Conservation (phyloP, 2,888 invertebrate genomes). For the Hirtodrosophila trivittata region DNA sequence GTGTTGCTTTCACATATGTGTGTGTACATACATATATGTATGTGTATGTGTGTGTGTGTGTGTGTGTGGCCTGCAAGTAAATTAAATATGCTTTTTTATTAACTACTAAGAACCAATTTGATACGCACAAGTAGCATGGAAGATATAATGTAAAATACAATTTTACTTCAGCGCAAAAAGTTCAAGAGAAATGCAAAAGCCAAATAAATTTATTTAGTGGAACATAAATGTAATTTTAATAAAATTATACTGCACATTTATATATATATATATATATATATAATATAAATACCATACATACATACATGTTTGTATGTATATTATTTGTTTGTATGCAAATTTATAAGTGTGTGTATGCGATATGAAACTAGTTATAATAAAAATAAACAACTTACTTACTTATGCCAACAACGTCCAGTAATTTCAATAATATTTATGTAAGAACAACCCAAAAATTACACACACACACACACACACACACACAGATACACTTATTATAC, state of each 20-base stretch:
- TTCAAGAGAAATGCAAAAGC: constrained; percentile 37
- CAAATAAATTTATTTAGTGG: constrained; percentile 75
- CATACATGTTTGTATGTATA: constrained; percentile 17
- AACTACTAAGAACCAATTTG: constrained; percentile 80
- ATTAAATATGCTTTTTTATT: constrained; percentile 80
- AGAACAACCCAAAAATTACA: constrained; percentile 49
- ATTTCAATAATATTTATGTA: constrained; percentile 77
- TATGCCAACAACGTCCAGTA: constrained; percentile 79
- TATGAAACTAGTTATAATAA: constrained; percentile 56
- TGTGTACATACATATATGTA: constrained; percentile 18
- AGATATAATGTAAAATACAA: constrained; percentile 72
- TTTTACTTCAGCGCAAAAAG: constrained; percentile 56
- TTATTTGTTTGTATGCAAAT: constrained; percentile 7
- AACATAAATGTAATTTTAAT: constrained; percentile 55
- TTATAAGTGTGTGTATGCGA: constrained; percentile 24
- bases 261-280: constrained; percentile 35
- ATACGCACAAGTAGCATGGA: constrained; percentile 57
- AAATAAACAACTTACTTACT: constrained; percentile 76
- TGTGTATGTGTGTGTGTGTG: constrained; percentile 16
- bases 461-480: constrained; percentile 21
- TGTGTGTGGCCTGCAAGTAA: constrained; percentile 62
- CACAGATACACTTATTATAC: constrained; percentile 8
- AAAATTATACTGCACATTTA: constrained; percentile 49
- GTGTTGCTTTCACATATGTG: constrained; percentile 47
- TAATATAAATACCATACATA: constrained; percentile 4